Evolutionary conservation across 2,797 vertebrate species (phyloP).

Genomic region (Gallinago nigripennis): DNA sequence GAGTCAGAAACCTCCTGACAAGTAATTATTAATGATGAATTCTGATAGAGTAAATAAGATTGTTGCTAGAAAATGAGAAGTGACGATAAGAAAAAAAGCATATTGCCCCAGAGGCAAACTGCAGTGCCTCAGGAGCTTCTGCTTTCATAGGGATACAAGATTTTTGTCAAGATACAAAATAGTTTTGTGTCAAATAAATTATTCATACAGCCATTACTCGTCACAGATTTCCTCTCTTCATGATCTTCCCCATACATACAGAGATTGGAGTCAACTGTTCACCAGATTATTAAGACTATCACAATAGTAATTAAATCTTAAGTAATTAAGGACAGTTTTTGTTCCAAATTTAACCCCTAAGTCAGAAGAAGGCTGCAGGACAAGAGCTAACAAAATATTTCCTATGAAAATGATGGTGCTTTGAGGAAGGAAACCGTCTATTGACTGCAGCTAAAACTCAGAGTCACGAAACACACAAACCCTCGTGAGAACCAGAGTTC

Average conservation of each 20-base stretch:
- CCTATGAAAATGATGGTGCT: background rate
- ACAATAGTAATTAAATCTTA: background rate
- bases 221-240: background rate
- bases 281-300: background rate
- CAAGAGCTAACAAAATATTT: background rate
- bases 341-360: background rate
- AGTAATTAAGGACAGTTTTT: background rate
- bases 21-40: background rate
- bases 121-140: background rate
- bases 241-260: background rate
- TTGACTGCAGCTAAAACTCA: background rate
- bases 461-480: background rate
- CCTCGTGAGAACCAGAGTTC: background rate
- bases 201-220: background rate
- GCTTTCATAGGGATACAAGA: background rate
- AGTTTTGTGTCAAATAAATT: conserved; percentile 6
- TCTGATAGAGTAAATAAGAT: background rate
- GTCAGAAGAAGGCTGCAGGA: background rate
- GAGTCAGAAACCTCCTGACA: background rate
- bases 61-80: background rate
- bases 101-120: background rate
- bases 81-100: background rate
- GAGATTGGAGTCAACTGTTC: background rate
- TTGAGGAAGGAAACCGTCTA: background rate
- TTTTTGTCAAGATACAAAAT: background rate